phyloP scores from a whole-genome alignment of 1,140 invertebrate genomes.

The Drosophila repletoides region DNA sequence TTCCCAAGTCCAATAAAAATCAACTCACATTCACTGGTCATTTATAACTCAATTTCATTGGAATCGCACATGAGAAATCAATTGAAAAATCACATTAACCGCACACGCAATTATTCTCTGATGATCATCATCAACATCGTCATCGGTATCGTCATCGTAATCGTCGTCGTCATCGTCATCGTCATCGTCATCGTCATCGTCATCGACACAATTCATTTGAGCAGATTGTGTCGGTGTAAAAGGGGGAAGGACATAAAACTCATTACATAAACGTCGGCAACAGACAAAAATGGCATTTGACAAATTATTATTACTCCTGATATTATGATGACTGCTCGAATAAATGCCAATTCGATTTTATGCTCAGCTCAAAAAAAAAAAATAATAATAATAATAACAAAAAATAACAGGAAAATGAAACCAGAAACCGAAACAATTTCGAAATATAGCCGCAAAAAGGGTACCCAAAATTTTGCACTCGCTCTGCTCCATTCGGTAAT shows the following conservation, averaged over 20 bases:
- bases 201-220: not conserved
- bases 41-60: conserved; percentile 51
- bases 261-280: conserved; percentile 57
- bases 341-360: conserved; percentile 50
- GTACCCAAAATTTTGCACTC: conserved; percentile 18
- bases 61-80: conserved; percentile 48
- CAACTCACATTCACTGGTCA: conserved; percentile 49
- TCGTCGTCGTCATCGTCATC: conserved; percentile 1
- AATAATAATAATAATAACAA: not conserved
- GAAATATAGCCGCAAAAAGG: conserved; percentile 31
- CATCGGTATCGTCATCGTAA: not conserved
- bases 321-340: conserved; percentile 41
- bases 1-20: conserved; percentile 38
- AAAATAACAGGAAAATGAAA: too few species aligned
- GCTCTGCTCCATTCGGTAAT: conserved; percentile 19
- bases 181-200: not conserved
- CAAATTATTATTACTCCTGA: conserved; percentile 53
- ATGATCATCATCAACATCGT: conserved; percentile 43
- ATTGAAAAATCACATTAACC: conserved; percentile 65
- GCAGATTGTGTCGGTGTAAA: conserved; percentile 20
- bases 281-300: conserved; percentile 59
- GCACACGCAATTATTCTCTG: conserved; percentile 56
- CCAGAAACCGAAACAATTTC: conserved; percentile 39
- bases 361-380: conserved; percentile 18
- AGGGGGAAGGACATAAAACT: conserved; percentile 44